Evolutionary conservation across 2,797 vertebrate genomes (phyloP), one percentile per base, ranked within the genome.

Genomic region (Peromyscus attwateri): DNA sequence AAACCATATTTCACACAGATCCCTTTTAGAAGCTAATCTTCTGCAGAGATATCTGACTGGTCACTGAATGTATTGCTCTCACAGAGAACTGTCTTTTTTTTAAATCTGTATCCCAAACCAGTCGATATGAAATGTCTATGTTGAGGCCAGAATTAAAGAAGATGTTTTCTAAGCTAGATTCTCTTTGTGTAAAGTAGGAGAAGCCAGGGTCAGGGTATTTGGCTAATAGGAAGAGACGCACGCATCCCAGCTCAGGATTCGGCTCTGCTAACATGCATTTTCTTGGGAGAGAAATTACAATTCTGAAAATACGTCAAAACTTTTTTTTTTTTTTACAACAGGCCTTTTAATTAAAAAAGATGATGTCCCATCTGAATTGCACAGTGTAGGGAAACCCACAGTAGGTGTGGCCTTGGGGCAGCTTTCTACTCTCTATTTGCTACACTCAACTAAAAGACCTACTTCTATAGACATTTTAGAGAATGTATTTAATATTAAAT

Each of bases 1-100:
- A 97, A 93, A 91, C 91, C 87, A 25, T 94, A 95, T 96, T 97
- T 96, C 96, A 94, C 60, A 25, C 14, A 85, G 73, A 83, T 94
- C 89, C 71, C 96, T 96, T 96, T 96, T 68, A 97, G 92, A 97
- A 96, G 85, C 52, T 60, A 91, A 89, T 94, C 93, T 90, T 81
- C 57, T 52, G 29, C 89, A 92, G 82, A 94, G 70, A 89, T 91
- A 52, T 12, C 75, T 93, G 85, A 57, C 92, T 73, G 49, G 76
- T 96, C 73, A 87, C 71, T 66, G 85, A 87, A 77, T 80, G 25
- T 40, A 27, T 68, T 49, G 14, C 66, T 68, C 57, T 93, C 60
- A n/a, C 29, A 43, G 29, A 91, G 84, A 89, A 95, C 81, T 34
- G 14, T 91, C 52, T 64, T 90, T 97, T 97, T 96, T 95, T 76